Percentiles rank a stretch among this genome's conserved stretches.
These are phyloP conservation scores for Dermolepida albohirtum DNA, from an alignment of 2,888 invertebrate genomes.

Conservation along the genomic window DNA sequence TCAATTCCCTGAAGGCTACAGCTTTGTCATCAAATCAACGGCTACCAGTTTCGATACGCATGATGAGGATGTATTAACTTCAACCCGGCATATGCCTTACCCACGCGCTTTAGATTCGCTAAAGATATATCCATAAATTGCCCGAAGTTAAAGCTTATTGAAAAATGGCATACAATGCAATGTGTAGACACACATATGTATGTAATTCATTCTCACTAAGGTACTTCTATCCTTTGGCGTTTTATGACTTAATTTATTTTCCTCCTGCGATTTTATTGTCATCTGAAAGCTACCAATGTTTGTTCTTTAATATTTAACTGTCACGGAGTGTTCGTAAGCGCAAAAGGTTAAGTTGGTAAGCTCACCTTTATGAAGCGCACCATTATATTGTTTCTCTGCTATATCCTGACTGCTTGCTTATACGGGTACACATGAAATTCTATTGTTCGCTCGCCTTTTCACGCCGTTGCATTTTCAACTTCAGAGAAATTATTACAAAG, in stretches of 20 bases:
- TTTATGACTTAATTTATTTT: conserved; percentile 26
- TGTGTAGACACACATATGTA: no score
- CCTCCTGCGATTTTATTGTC: conserved; percentile 18
- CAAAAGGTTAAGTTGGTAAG: conserved; percentile 30
- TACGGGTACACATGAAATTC: conserved; percentile 55
- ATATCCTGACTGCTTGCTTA: conserved; percentile 48
- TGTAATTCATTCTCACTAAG: no score
- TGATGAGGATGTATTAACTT: no score
- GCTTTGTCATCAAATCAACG: no score
- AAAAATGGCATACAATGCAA: no score
- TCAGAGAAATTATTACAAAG: conserved; percentile 57
- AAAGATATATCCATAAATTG: no score
- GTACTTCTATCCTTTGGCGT: neutral
- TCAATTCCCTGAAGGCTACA: no score
- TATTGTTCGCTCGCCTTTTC: conserved; percentile 60
- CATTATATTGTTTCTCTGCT: conserved; percentile 16
- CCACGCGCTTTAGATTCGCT: no score
- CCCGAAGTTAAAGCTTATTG: no score
- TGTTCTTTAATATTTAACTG: conserved; percentile 30
- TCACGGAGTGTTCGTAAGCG: conserved; percentile 15
- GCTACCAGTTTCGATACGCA: no score
- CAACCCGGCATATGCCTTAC: no score
- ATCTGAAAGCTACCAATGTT: conserved; percentile 16
- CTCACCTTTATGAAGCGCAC: conserved; percentile 33
- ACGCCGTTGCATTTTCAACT: conserved; percentile 59